Base-by-base conservation (phyloP, 2,888 invertebrate genomes). In the Trichacis sp. region DNA sequence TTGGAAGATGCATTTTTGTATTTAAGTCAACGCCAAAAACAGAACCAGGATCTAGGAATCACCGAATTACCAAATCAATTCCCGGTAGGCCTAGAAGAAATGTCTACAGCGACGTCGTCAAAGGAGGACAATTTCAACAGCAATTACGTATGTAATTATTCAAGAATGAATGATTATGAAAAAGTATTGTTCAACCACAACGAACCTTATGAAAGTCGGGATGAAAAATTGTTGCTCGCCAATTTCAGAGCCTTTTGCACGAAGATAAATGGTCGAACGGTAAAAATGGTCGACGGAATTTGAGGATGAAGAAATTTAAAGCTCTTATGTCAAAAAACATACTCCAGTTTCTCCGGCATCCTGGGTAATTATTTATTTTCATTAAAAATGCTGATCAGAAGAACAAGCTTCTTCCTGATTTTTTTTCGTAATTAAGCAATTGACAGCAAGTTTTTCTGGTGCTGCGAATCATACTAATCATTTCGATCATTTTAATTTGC, bases 1-100 rank as follows among this genome's bases (percentile, higher is more conserved):
- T 86, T 97, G 24, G 97, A 97, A 81, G 94, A 95, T 36, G 96
- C 95, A 0, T 97, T 97, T 80, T 86, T 97, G 9, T 90, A 90
- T 66, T 86, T 97, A 42, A 93, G 93, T 62, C 85, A 90, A 75
- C 87, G 88, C 43, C 92, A 92, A 72, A 82, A 85, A 36, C 86
- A 86, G 77, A 70, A 66, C 47, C 68, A 80, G 81, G 71, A 73
- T 51, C 64, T 72, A 11, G 66, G 73, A 2, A 47, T 71, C 9
- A 51, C 40, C 18, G 67, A 64, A 29, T 19, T 47, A 18, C 36
- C 38, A 18, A 24, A 30, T 9, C 53, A 54, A 14, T 61, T 80
- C 80, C 24, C 86, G 84, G 72, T 86, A 84, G 72, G 79, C 85
- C 56, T 86, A 86, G 6, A 71, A 83, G 46, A 87, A 86, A 36